These are phyloP conservation scores for Hyles lineata DNA, from an alignment of 2,888 invertebrate genomes.

Conservation along the genomic window DNA sequence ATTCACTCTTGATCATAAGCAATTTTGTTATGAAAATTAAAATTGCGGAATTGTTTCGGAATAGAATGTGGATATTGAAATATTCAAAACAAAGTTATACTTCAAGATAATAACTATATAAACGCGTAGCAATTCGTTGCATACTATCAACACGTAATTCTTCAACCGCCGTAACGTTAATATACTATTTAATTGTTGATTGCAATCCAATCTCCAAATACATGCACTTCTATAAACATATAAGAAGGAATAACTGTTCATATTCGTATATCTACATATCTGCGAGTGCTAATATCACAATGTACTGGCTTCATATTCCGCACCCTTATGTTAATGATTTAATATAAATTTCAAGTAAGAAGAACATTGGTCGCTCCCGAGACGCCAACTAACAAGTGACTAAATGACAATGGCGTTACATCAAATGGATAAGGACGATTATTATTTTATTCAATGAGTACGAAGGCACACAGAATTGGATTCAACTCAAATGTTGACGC, in stretches of 20 bases:
- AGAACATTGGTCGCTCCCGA: slow-evolving; percentile 54
- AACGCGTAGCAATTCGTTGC: not conserved
- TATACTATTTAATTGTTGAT: not conserved
- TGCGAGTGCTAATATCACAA: slow-evolving; percentile 6
- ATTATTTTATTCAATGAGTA: slow-evolving; percentile 54
- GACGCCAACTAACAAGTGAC: slow-evolving; percentile 59
- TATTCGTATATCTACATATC: not conserved
- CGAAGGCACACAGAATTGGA: slow-evolving; percentile 57
- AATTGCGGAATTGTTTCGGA: not conserved
- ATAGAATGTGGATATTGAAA: not conserved
- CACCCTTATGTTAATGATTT: not conserved
- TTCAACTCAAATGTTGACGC: slow-evolving; percentile 38
- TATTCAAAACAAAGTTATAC: not conserved
- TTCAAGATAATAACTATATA: not conserved
- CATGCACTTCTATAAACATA: not conserved
- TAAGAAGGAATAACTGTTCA: slow-evolving; percentile 6
- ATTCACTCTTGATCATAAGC: not conserved
- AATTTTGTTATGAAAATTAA: not conserved
- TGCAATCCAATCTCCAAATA: not conserved
- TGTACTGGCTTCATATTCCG: not conserved
- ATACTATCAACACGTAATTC: not conserved
- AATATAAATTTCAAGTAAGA: slow-evolving; percentile 28
- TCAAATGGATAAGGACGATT: slow-evolving; percentile 61
- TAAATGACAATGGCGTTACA: slow-evolving; percentile 62
- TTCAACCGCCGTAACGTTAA: not conserved